Percentiles rank a stretch among this genome's conserved stretches.
Evolutionary conservation across 1,140 invertebrate species (phyloP).

Genomic region (Aphelinus certus): DNA sequence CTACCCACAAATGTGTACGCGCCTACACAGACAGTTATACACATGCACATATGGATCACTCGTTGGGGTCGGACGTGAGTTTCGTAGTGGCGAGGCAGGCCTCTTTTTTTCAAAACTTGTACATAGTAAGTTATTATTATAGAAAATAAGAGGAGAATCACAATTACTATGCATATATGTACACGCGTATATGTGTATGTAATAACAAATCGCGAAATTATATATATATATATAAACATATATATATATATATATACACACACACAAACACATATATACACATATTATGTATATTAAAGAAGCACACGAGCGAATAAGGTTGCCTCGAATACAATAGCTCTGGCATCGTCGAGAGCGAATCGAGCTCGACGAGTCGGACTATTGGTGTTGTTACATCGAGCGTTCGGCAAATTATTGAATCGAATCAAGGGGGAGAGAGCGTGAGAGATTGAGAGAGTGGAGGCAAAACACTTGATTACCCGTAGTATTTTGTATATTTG

Average conservation of each 20-base stretch:
- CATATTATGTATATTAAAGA: background rate
- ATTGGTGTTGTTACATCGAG: slow-evolving; percentile 20
- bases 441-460: slow-evolving; percentile 40
- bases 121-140: slow-evolving; percentile 40
- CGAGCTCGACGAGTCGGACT: slow-evolving; percentile 21
- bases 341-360: slow-evolving; percentile 9
- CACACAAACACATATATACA: too few relatives aligned
- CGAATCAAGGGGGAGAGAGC: slow-evolving; percentile 5
- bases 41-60: background rate
- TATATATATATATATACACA: slow-evolving; percentile 29
- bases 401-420: slow-evolving; percentile 30
- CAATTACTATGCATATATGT: slow-evolving; percentile 16
- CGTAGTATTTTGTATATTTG: slow-evolving; percentile 59
- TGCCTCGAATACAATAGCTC: slow-evolving; percentile 24
- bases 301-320: slow-evolving; percentile 29
- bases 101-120: slow-evolving; percentile 39
- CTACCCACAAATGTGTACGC: background rate
- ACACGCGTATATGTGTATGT: background rate
- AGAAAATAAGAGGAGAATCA: slow-evolving; percentile 15
- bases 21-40: background rate
- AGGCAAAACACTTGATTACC: slow-evolving; percentile 36
- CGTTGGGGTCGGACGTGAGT: slow-evolving; percentile 15
- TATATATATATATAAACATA: slow-evolving; percentile 29
- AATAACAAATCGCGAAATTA: slow-evolving; percentile 19
- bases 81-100: slow-evolving; percentile 20